phyloP scores from a whole-genome alignment of 2,113 vertebrate species.

The Halichoerus grypus region DNA sequence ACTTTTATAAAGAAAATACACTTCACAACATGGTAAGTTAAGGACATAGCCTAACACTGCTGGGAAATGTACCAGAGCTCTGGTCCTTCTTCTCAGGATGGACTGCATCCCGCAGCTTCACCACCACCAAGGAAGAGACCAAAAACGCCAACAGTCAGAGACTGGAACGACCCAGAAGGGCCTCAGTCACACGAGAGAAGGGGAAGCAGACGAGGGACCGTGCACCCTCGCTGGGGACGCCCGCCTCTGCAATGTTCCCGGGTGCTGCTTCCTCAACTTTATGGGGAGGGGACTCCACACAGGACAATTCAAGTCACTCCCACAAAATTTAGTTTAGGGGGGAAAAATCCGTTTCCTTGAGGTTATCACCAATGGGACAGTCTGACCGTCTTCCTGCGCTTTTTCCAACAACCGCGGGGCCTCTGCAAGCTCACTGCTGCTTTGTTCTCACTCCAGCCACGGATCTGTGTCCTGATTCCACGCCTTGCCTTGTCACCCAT shows the following conservation, averaged over 20 bases:
- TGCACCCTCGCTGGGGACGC: neutral
- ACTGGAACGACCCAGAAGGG: neutral
- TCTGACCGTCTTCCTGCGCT: fast-evolving
- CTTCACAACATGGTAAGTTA: no score
- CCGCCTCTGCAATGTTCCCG: neutral
- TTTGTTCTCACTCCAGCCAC: neutral
- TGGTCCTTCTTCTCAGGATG: neutral
- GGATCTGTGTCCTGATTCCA: neutral
- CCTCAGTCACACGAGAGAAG: neutral
- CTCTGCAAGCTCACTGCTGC: fast-evolving
- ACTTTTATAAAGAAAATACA: neutral
- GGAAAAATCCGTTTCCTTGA: neutral
- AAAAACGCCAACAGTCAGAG: neutral
- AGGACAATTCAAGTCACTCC: neutral
- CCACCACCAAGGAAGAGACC: neutral
- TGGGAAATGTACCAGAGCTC: no score
- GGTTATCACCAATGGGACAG: neutral
- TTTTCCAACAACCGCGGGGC: neutral
- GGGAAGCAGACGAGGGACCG: neutral
- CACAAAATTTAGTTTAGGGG: neutral
- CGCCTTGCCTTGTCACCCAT: no score
- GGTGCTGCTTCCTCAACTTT: neutral
- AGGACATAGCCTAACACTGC: neutral
- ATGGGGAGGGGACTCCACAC: neutral
- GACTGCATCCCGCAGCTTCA: neutral